Percentiles rank a stretch among this genome's conserved stretches.
Evolutionary conservation across 1,140 invertebrate genomes (phyloP).

Genomic region (Cydia splendana): DNA sequence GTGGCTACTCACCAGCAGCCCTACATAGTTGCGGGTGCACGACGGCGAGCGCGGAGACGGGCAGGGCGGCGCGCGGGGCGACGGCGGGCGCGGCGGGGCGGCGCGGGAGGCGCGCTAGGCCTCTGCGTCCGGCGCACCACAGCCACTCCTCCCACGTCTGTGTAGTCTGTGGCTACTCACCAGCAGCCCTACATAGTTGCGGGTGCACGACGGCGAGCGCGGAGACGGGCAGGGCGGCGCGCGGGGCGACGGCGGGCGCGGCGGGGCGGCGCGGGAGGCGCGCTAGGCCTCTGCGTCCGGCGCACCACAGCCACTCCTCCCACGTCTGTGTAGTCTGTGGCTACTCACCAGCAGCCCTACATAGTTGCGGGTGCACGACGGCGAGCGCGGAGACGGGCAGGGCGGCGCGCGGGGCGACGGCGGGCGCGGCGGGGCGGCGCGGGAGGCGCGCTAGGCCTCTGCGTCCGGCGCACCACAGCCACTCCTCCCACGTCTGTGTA

Average conservation of each 20-base stretch:
- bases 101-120: constrained; percentile 46
- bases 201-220: too few species aligned
- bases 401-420: constrained; percentile 29
- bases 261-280: too few species aligned
- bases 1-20: not conserved
- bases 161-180: too few species aligned
- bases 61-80: constrained; percentile 32
- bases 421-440: constrained; percentile 38
- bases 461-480: constrained; percentile 53
- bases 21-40: constrained; percentile 47
- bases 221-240: too few species aligned
- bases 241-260: too few species aligned
- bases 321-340: constrained; percentile 41
- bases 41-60: constrained; percentile 25
- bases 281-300: too few species aligned
- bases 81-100: constrained; percentile 34
- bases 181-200: too few species aligned
- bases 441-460: constrained; percentile 49
- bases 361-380: constrained; percentile 48
- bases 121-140: constrained; percentile 54
- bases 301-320: too few species aligned
- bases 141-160: too few species aligned
- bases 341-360: constrained; percentile 21
- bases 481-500: too few species aligned
- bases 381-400: constrained; percentile 4